Evolutionary conservation across 1,140 invertebrate genomes (phyloP).

Genomic region (Araneus ventricosus): DNA sequence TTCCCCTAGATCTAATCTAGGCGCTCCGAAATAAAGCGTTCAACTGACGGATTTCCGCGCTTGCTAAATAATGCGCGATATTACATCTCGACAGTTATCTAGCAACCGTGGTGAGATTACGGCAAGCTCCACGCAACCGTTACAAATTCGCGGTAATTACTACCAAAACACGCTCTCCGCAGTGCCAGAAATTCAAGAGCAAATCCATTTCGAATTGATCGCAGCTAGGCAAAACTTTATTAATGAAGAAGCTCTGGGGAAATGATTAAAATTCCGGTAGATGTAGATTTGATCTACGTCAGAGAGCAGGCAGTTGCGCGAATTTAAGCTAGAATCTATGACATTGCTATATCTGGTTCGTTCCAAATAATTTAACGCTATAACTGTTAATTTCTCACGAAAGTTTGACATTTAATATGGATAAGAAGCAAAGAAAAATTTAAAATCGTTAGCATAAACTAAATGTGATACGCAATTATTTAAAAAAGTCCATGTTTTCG

Average conservation of each 20-base stretch:
- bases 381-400: too few species aligned
- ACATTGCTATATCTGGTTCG: too few species aligned
- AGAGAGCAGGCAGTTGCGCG: too few species aligned
- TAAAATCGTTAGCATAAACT: too few species aligned
- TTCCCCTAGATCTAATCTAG: background rate
- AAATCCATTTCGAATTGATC: background rate
- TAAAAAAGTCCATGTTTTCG: too few species aligned
- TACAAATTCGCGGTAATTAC: constrained; percentile 16
- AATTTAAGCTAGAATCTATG: too few species aligned
- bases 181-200: constrained; percentile 1
- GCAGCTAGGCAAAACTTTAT: background rate
- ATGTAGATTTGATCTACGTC: background rate
- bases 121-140: constrained; percentile 3
- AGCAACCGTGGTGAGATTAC: background rate
- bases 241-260: background rate
- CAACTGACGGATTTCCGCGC: background rate
- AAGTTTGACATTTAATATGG: too few species aligned
- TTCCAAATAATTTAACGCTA: too few species aligned
- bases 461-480: too few species aligned
- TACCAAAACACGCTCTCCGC: background rate
- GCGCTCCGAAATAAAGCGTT: background rate
- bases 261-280: background rate
- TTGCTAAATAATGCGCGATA: constrained; percentile 32
- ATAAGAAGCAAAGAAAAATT: too few species aligned
- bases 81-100: constrained; percentile 40